Conservation (phyloP, 2,113 vertebrate genomes). For the Fregetta grallaria region DNA sequence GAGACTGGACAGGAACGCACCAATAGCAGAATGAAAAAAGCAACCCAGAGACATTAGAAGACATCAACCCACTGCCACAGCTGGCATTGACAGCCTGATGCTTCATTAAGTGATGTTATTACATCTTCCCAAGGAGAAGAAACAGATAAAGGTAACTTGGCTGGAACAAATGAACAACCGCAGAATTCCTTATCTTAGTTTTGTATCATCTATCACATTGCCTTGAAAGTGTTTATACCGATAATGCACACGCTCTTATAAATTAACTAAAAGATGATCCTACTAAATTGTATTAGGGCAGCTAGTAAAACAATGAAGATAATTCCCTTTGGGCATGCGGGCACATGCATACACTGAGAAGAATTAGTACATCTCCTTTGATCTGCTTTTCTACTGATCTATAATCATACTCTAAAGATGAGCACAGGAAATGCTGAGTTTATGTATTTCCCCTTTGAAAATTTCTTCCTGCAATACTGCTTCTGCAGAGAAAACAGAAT, state of each 20-base stretch:
- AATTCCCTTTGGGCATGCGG: neutral
- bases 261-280: neutral
- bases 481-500: neutral
- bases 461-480: neutral
- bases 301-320: neutral
- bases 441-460: neutral
- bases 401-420: neutral
- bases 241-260: neutral
- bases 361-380: conserved; percentile 7
- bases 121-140: neutral
- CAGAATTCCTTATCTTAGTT: neutral
- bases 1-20: neutral
- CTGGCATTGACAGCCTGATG: neutral
- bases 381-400: conserved; percentile 4
- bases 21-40: neutral
- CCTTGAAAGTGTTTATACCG: neutral
- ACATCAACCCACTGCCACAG: neutral
- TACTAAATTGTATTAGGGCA: neutral
- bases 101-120: neutral
- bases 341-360: fast-evolving
- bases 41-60: neutral
- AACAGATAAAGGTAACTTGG: neutral
- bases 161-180: neutral
- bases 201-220: neutral
- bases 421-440: conserved; percentile 1